Percentiles rank a stretch among this genome's conserved stretches.
These are phyloP conservation scores for Aphaenogaster floridana DNA, from an alignment of 1,140 invertebrate genomes.

Conservation along the genomic window DNA sequence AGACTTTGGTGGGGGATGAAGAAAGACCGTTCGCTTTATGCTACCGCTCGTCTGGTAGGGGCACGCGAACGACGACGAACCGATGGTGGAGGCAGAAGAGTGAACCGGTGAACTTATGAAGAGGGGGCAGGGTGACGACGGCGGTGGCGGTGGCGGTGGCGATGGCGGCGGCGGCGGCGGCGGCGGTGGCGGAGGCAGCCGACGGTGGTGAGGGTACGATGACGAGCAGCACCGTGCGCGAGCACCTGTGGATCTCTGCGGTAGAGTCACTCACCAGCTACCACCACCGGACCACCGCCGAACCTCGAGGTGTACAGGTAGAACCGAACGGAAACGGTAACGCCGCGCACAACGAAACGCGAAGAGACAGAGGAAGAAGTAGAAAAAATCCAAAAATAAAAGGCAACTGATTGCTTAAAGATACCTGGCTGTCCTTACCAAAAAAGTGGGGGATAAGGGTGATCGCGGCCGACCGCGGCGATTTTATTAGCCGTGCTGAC, in stretches of 20 bases:
- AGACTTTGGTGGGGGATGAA: conserved; percentile 62
- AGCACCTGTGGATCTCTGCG: conserved; percentile 86
- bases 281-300: conserved; percentile 84
- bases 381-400: not conserved
- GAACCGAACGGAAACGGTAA: conserved; percentile 64
- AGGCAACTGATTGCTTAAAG: not conserved
- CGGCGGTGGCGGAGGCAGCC: conserved; percentile 71
- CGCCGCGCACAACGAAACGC: conserved; percentile 19
- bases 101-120: conserved; percentile 49
- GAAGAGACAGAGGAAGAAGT: not conserved
- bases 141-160: conserved; percentile 55
- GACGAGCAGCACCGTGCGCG: conserved; percentile 72
- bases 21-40: conserved; percentile 50
- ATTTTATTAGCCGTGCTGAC: not conserved
- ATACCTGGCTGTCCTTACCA: not conserved
- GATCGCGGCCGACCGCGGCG: not conserved
- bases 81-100: conserved; percentile 74
- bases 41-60: conserved; percentile 67
- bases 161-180: conserved; percentile 52
- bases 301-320: conserved; percentile 72
- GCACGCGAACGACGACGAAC: conserved; percentile 56
- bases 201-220: conserved; percentile 77
- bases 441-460: not conserved
- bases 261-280: conserved; percentile 86
- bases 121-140: conserved; percentile 34